Conservation (phyloP, 2,888 invertebrate genomes). For the Ennomos quercinarius region DNA sequence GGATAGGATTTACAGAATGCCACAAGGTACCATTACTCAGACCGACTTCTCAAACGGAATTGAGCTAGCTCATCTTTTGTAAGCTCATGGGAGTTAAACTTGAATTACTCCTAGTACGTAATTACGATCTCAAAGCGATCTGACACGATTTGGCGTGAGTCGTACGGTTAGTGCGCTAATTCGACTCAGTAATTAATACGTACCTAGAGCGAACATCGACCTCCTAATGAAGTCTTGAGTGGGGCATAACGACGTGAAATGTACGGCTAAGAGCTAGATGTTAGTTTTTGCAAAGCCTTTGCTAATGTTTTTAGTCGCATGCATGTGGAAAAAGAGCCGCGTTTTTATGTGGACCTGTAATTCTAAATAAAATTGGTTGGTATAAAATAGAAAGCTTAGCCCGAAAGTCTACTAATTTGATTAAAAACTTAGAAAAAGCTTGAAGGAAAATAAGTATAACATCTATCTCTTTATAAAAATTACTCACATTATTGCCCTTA, state of each 20-base stretch:
- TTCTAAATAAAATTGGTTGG: too few relatives aligned
- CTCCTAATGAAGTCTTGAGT: conserved; percentile 41
- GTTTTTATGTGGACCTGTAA: background rate
- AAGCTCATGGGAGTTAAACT: conserved; percentile 24
- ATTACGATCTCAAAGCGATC: conserved; percentile 60
- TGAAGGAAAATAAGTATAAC: too few relatives aligned
- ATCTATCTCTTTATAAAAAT: too few relatives aligned
- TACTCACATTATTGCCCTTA: too few relatives aligned
- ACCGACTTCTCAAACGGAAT: background rate
- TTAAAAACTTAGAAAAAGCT: too few relatives aligned
- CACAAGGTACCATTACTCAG: too few relatives aligned
- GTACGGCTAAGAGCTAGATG: conserved; percentile 14
- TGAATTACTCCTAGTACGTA: conserved; percentile 33
- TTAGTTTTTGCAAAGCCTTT: conserved; percentile 15
- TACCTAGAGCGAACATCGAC: conserved; percentile 49
- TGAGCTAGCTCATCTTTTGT: background rate
- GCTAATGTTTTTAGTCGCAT: conserved; percentile 13
- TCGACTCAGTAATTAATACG: conserved; percentile 78
- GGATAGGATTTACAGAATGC: too few relatives aligned
- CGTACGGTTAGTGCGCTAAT: conserved; percentile 74
- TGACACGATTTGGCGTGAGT: conserved; percentile 64
- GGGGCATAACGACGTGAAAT: conserved; percentile 33
- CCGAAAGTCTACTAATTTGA: too few relatives aligned
- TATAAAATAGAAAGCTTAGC: too few relatives aligned
- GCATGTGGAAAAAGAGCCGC: background rate